Conservation (phyloP, 2,113 vertebrate genomes). For the Astur gentilis region DNA sequence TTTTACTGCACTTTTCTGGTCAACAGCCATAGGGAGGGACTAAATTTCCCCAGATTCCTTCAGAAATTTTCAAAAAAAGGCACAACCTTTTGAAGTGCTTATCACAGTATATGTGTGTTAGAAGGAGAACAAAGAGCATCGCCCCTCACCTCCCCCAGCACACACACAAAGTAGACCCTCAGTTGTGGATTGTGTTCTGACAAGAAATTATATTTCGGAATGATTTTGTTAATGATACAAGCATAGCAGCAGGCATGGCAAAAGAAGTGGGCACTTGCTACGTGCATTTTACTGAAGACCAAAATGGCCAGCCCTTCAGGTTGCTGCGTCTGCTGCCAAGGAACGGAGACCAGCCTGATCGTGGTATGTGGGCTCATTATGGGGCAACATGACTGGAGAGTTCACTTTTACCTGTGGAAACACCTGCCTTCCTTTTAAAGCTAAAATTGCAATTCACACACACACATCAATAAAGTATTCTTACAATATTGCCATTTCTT, state of each 20-base stretch:
- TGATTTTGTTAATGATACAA: background rate
- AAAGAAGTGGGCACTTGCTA: background rate
- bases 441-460: background rate
- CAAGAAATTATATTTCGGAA: background rate
- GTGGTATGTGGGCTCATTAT: background rate
- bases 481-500: background rate
- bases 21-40: background rate
- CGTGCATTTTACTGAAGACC: accelerated
- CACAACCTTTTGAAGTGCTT: background rate
- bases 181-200: background rate
- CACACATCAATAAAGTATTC: background rate
- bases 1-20: background rate
- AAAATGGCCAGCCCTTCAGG: background rate
- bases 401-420: background rate
- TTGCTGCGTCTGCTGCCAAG: background rate
- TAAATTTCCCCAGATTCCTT: background rate
- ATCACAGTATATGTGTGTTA: background rate
- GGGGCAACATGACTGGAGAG: accelerated
- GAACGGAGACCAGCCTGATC: background rate
- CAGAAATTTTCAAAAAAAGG: background rate
- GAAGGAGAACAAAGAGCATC: background rate
- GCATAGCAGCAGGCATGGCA: background rate
- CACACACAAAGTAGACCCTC: background rate
- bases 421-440: background rate
- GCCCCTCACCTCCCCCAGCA: accelerated